phyloP scores from a whole-genome alignment of 2,113 vertebrate genomes.

The Ginglymostoma cirratum region DNA sequence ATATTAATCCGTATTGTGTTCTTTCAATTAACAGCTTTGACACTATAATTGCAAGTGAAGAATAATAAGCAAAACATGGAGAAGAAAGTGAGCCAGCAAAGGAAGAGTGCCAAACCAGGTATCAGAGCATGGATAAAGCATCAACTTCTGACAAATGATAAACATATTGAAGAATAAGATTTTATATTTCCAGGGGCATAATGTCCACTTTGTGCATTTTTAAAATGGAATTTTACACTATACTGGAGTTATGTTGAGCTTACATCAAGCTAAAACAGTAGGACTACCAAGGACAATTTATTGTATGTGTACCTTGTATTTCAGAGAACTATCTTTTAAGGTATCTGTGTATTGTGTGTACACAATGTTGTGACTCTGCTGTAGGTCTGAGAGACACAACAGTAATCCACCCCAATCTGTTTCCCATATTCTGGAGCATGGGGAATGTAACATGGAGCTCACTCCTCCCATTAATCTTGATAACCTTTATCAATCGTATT shows the following conservation, averaged over 20 bases:
- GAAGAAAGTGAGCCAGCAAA: not conserved
- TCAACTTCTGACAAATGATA: not conserved
- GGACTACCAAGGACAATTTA: too few species aligned
- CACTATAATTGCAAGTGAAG: not conserved
- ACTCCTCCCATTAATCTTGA: too few species aligned
- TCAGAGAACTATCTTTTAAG: too few species aligned
- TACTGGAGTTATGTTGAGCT: not conserved
- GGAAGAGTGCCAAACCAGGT: not conserved
- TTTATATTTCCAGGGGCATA: not conserved
- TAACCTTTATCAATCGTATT: too few species aligned
- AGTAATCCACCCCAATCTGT: too few species aligned
- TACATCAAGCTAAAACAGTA: not conserved
- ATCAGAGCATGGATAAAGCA: not conserved
- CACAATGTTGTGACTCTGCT: too few species aligned
- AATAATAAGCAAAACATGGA: not conserved
- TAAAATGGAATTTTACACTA: not conserved
- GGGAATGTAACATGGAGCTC: too few species aligned
- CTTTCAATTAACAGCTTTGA: conserved; percentile 1
- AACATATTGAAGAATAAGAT: not conserved
- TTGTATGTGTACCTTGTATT: too few species aligned
- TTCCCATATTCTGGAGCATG: too few species aligned
- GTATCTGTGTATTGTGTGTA: too few species aligned
- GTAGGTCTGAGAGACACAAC: too few species aligned
- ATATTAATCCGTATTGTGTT: not conserved
- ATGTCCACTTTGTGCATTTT: not conserved